These are phyloP conservation scores for Pollenia griseotomentosa DNA, from an alignment of 2,888 invertebrate genomes.

Conservation along the genomic window DNA sequence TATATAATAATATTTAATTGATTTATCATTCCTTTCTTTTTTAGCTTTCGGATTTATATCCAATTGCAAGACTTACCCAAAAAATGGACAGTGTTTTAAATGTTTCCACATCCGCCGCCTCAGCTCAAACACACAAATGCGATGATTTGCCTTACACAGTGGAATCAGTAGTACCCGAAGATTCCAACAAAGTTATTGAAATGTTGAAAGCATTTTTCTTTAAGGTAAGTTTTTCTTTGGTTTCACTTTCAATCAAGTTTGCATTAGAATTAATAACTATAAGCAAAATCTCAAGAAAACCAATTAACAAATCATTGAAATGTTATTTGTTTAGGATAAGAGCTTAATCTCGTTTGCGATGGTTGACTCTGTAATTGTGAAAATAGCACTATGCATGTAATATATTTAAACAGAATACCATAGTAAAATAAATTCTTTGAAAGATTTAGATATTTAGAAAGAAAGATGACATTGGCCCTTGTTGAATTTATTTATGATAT, in stretches of 20 bases:
- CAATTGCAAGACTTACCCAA: conserved; percentile 82
- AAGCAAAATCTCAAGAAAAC: not conserved
- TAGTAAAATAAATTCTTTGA: no score
- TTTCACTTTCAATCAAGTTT: conserved; percentile 7
- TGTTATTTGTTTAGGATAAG: no score
- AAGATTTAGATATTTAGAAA: no score
- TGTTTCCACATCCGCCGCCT: conserved; percentile 76
- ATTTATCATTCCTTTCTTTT: conserved; percentile 70
- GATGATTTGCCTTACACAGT: conserved; percentile 82
- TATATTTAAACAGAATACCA: no score
- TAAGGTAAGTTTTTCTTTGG: conserved; percentile 80
- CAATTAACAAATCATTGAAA: no score
- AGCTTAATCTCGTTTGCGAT: no score
- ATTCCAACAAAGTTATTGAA: conserved; percentile 85
- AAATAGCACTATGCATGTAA: no score
- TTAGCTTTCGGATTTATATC: conserved; percentile 83
- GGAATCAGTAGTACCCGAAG: conserved; percentile 84
- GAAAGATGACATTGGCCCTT: no score
- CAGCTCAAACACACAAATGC: conserved; percentile 30
- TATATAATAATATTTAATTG: not conserved
- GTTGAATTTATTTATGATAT: no score
- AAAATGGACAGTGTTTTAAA: conserved; percentile 82
- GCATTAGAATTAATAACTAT: not conserved
- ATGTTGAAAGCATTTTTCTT: conserved; percentile 87
- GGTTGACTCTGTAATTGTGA: no score